Conservation (phyloP, 2,888 invertebrate genomes). For the Eristalinus aeneus region DNA sequence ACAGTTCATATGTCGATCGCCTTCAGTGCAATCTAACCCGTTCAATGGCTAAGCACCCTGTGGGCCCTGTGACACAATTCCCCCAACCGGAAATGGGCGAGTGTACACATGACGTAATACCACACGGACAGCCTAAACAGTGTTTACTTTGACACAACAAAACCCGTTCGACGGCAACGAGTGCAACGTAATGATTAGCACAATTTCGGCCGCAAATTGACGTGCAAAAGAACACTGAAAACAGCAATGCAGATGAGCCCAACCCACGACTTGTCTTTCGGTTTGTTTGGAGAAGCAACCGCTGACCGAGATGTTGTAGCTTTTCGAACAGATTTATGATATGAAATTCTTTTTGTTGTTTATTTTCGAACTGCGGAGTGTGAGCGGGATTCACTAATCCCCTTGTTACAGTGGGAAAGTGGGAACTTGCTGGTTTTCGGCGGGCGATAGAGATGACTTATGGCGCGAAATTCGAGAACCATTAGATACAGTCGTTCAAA, state of each 20-base stretch:
- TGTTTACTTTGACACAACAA: constrained; percentile 27
- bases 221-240: constrained; percentile 2
- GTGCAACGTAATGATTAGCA: constrained; percentile 43
- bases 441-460: constrained; percentile 25
- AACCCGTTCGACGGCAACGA: constrained; percentile 42
- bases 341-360: constrained; percentile 16
- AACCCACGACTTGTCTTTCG: constrained; percentile 27
- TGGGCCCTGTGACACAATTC: constrained; percentile 37
- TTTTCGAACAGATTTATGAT: constrained; percentile 31
- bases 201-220: neutral
- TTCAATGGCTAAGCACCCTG: neutral
- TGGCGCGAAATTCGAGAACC: constrained; percentile 45
- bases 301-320: constrained; percentile 41
- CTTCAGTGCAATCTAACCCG: constrained; percentile 17
- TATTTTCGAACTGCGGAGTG: neutral
- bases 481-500: constrained; percentile 27
- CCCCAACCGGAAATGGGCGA: constrained; percentile 21
- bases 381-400: neutral
- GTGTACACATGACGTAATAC: constrained; percentile 36
- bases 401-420: constrained; percentile 7
- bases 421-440: neutral
- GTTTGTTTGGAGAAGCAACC: constrained; percentile 17
- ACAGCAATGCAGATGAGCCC: constrained; percentile 48
- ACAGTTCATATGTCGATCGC: neutral
- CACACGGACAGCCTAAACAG: neutral